A percentile compares a stretch with the other conserved stretches of the same genome.
Conservation (phyloP, 2,797 vertebrate species). For the Sebastes steindachneri region DNA sequence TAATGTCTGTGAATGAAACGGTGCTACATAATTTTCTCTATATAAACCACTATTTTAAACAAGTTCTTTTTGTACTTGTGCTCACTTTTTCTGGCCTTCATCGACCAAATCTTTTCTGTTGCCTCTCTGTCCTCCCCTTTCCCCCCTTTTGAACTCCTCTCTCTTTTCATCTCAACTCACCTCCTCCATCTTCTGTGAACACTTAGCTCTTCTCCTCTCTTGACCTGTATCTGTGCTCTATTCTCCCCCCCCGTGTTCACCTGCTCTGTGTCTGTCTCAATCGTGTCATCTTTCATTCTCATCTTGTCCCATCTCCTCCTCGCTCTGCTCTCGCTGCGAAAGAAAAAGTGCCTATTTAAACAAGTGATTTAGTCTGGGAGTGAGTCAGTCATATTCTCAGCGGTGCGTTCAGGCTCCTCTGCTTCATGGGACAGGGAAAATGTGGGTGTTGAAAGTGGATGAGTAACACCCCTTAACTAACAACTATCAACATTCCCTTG, state of each 20-base stretch:
- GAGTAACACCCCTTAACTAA: slow-evolving; percentile 29
- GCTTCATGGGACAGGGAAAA: slow-evolving; percentile 24
- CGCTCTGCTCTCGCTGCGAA: neutral
- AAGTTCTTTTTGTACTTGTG: neutral
- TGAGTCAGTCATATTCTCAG: slow-evolving; percentile 42
- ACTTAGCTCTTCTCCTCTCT: neutral
- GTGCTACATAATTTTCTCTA: neutral
- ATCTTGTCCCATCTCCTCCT: slow-evolving; percentile 12
- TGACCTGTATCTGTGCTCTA: neutral
- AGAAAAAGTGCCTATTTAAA: neutral
- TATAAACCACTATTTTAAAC: neutral
- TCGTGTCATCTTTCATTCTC: slow-evolving; percentile 39
- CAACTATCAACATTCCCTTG: slow-evolving; percentile 4
- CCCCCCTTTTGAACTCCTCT: slow-evolving; percentile 17
- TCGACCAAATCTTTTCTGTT: neutral
- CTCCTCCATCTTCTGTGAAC: neutral
- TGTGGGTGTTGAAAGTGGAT: slow-evolving; percentile 44
- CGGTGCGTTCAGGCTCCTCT: neutral
- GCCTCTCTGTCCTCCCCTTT: neutral
- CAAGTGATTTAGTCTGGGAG: slow-evolving; percentile 6
- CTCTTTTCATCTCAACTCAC: slow-evolving; percentile 17
- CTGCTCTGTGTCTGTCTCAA: neutral
- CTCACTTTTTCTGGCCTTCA: neutral
- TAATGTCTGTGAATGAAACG: neutral
- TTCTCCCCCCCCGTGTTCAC: neutral